These are phyloP conservation scores for Fragum whitleyi DNA, from an alignment of 2,888 invertebrate species.

Conservation along the genomic window DNA sequence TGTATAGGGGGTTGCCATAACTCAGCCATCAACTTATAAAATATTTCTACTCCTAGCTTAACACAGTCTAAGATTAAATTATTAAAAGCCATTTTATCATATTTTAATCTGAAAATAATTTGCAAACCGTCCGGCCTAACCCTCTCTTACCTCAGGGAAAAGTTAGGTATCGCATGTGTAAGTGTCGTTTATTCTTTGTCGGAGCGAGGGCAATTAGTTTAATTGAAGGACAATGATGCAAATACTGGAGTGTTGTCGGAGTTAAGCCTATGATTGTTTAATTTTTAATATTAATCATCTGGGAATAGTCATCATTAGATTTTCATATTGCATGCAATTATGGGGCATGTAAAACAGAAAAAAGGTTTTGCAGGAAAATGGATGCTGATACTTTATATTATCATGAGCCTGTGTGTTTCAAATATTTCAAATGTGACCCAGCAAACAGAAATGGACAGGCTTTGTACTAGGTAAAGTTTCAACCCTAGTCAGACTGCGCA, in stretches of 20 bases:
- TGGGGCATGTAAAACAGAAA: too few relatives aligned
- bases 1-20: constrained; percentile 19
- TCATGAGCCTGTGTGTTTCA: too few relatives aligned
- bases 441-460: too few relatives aligned
- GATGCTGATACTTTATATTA: too few relatives aligned
- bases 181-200: background rate
- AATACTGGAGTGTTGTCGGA: constrained; percentile 5
- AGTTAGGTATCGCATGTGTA: constrained; percentile 3
- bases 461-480: too few relatives aligned
- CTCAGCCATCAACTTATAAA: constrained; percentile 22
- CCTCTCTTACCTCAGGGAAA: background rate
- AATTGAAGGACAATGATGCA: constrained; percentile 18
- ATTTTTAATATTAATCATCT: constrained; percentile 25
- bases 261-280: constrained; percentile 4
- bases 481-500: too few relatives aligned
- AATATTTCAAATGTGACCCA: too few relatives aligned
- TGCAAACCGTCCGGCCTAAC: background rate
- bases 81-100: constrained; percentile 26
- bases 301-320: constrained; percentile 23
- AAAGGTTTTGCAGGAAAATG: too few relatives aligned
- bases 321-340: background rate
- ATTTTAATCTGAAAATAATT: constrained; percentile 32
- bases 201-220: constrained; percentile 19
- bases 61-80: constrained; percentile 17
- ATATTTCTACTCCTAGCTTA: constrained; percentile 16